Percentiles rank a stretch among this genome's conserved stretches.
These are phyloP conservation scores for Chrysemys picta DNA, from an alignment of 2,113 vertebrate genomes.

Conservation along the genomic window DNA sequence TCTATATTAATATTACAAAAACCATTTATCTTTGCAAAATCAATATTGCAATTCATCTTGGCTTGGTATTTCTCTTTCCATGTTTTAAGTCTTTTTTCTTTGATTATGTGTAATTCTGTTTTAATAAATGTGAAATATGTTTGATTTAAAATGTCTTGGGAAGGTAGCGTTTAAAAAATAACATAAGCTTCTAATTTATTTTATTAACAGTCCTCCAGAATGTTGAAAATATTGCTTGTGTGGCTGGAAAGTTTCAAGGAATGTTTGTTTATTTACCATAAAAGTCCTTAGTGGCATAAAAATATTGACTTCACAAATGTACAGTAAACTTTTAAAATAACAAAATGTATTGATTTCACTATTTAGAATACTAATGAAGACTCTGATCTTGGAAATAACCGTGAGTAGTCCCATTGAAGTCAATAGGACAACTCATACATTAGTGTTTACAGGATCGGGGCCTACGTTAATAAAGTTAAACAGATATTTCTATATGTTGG, in stretches of 20 bases:
- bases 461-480: background rate
- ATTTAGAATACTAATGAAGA: background rate
- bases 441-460: background rate
- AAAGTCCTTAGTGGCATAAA: background rate
- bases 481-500: background rate
- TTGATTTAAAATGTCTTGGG: conserved; percentile 55
- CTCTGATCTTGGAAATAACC: background rate
- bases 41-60: conserved; percentile 88
- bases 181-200: conserved; percentile 54
- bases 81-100: conserved; percentile 74
- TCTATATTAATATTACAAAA: conserved; percentile 93
- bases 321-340: background rate
- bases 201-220: conserved; percentile 49
- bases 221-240: conserved; percentile 43
- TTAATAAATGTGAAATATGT: conserved; percentile 74
- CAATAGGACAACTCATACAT: background rate
- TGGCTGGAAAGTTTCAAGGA: conserved; percentile 47
- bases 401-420: background rate
- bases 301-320: background rate
- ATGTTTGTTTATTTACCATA: conserved; percentile 45
- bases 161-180: conserved; percentile 39
- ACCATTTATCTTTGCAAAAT: conserved; percentile 88
- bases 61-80: conserved; percentile 75
- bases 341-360: background rate
- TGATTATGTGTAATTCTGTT: conserved; percentile 77